phyloP scores from a whole-genome alignment of 1,140 invertebrate genomes.

The Schlechtendalia chinensis region DNA sequence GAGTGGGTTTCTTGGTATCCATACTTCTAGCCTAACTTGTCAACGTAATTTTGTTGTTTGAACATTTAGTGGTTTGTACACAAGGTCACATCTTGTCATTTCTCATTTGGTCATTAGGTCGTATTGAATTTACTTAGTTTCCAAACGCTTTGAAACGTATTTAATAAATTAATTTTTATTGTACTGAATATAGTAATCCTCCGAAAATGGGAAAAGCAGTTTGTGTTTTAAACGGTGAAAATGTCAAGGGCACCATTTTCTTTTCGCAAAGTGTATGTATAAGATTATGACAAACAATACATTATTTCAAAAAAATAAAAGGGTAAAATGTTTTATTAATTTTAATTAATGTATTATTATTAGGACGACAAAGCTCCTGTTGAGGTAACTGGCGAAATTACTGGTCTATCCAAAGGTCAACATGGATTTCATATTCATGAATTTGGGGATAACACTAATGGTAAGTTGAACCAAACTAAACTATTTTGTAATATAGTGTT shows the following conservation, averaged over 20 bases:
- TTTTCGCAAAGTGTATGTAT: conserved; percentile 73
- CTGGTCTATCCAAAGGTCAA: conserved; percentile 66
- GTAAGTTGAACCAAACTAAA: conserved; percentile 55
- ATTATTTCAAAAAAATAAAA: background rate
- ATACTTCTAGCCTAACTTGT: background rate
- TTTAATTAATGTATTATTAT: conserved; percentile 55
- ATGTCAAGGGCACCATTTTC: conserved; percentile 72
- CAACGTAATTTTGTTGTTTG: background rate
- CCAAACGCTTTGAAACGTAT: background rate
- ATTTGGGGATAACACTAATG: conserved; percentile 94
- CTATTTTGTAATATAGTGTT: too few species aligned
- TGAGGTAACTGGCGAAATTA: conserved; percentile 70
- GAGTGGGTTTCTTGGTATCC: background rate
- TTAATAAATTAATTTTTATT: background rate
- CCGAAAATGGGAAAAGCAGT: conserved; percentile 68
- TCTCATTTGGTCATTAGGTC: background rate
- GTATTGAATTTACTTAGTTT: background rate
- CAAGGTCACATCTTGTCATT: background rate
- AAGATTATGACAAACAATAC: conserved; percentile 52
- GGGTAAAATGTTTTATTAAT: background rate
- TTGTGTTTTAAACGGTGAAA: conserved; percentile 78
- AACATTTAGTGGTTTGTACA: background rate
- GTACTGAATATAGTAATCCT: background rate
- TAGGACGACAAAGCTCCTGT: conserved; percentile 60
- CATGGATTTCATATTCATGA: conserved; percentile 98